Conservation (phyloP, 2,113 vertebrate species). For the Diadophis punctatus region DNA sequence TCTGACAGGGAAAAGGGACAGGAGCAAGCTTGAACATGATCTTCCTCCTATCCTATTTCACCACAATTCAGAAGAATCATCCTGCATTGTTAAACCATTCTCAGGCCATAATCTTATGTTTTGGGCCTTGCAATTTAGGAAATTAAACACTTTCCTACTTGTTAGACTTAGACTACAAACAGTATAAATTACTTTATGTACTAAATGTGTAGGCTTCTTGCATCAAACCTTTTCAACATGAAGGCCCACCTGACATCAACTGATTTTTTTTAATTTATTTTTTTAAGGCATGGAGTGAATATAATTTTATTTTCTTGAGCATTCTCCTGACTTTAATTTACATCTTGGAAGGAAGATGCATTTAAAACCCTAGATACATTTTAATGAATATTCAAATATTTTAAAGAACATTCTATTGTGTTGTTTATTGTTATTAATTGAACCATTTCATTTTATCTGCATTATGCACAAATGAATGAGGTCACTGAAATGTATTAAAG, state of each 20-base stretch:
- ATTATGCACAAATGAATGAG: background rate
- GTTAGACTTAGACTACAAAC: background rate
- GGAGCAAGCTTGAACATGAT: background rate
- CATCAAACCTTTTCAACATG: background rate
- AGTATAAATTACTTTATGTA: background rate
- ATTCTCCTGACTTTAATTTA: background rate
- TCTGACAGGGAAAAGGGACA: background rate
- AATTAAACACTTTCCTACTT: background rate
- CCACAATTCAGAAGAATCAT: background rate
- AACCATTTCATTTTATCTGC: background rate
- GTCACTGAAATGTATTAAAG: background rate
- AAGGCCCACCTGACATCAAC: background rate
- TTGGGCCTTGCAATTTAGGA: background rate
- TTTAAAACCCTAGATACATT: background rate
- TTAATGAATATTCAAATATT: background rate
- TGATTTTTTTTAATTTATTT: background rate
- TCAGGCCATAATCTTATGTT: background rate
- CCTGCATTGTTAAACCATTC: background rate
- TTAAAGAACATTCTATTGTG: background rate
- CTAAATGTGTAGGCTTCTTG: background rate
- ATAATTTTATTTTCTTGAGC: background rate
- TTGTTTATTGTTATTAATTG: background rate
- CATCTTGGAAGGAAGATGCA: background rate
- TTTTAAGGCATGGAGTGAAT: background rate
- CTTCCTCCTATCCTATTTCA: background rate